Conservation (phyloP, 2,888 invertebrate genomes). For the Agrochola litura region DNA sequence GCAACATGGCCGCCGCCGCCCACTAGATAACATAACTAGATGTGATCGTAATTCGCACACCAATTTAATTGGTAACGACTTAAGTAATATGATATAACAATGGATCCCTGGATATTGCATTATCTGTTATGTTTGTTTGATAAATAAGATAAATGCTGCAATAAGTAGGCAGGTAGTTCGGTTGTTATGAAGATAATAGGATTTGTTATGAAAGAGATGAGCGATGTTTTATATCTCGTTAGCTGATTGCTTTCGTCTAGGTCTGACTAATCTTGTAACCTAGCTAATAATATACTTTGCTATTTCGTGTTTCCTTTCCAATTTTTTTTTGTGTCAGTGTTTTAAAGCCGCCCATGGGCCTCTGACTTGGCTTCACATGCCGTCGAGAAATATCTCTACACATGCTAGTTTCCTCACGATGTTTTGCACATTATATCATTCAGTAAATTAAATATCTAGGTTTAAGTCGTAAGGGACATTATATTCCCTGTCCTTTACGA, state of each 20-base stretch:
- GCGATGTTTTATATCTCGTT: conserved; percentile 22
- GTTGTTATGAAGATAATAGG: conserved; percentile 21
- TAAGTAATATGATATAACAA: conserved; percentile 68
- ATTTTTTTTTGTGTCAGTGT: too few relatives aligned
- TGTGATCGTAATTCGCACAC: conserved; percentile 59
- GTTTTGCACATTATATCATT: too few relatives aligned
- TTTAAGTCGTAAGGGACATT: too few relatives aligned
- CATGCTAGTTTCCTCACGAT: too few relatives aligned
- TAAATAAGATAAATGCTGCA: conserved; percentile 56
- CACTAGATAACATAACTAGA: conserved; percentile 59
- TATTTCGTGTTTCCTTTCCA: not conserved
- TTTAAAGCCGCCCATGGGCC: too few relatives aligned
- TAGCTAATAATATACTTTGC: not conserved
- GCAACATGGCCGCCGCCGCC: conserved; percentile 46
- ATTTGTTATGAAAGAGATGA: conserved; percentile 39
- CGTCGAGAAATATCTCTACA: too few relatives aligned
- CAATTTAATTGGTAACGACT: conserved; percentile 65
- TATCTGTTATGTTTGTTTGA: conserved; percentile 51
- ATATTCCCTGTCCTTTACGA: too few relatives aligned
- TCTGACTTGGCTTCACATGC: too few relatives aligned
- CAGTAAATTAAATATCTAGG: not conserved
- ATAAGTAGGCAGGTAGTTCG: conserved; percentile 21
- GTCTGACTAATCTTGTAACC: not conserved
- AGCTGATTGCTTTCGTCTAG: conserved; percentile 26
- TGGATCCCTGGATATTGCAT: conserved; percentile 55